Percentiles rank a stretch among this genome's conserved stretches.
Evolutionary conservation across 2,113 vertebrate genomes (phyloP).

Genomic region (Hemibagrus wyckioides): DNA sequence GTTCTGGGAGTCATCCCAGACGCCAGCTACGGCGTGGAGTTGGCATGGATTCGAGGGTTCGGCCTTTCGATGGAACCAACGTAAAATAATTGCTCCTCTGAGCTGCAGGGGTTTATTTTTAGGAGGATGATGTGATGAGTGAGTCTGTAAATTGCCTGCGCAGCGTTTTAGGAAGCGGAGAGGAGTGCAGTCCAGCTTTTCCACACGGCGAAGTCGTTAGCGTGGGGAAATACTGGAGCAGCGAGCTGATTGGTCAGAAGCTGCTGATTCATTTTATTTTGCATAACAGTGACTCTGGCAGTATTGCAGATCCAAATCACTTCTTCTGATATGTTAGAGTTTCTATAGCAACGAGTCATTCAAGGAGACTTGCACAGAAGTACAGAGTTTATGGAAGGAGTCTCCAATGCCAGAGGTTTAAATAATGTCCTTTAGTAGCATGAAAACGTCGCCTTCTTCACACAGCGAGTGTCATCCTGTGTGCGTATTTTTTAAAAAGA

Average conservation of each 20-base stretch:
- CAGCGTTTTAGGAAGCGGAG: slow-evolving; percentile 10
- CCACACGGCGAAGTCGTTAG: not conserved
- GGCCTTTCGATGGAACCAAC: slow-evolving; percentile 10
- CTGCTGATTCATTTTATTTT: not conserved
- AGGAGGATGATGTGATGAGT: not conserved
- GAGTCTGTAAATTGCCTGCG: not conserved
- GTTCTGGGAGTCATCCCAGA: slow-evolving; percentile 24
- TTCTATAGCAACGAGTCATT: not conserved
- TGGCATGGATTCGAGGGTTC: slow-evolving; percentile 9
- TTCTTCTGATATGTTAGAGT: not conserved
- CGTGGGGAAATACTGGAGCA: not conserved
- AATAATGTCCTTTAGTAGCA: not conserved
- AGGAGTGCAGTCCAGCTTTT: not conserved
- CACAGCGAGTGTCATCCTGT: not conserved
- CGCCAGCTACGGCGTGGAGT: not conserved
- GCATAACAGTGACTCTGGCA: too few species aligned
- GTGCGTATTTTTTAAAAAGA: not conserved
- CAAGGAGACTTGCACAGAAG: too few species aligned
- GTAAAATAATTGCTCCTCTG: slow-evolving; percentile 46
- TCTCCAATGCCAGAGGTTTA: not conserved
- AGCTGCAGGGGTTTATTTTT: slow-evolving; percentile 33
- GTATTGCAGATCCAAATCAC: too few species aligned
- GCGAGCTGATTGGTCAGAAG: not conserved
- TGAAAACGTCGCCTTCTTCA: too few species aligned
- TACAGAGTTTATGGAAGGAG: not conserved